Evolutionary conservation across 2,113 vertebrate species (phyloP).

Genomic region (Thunnus maccoyii): DNA sequence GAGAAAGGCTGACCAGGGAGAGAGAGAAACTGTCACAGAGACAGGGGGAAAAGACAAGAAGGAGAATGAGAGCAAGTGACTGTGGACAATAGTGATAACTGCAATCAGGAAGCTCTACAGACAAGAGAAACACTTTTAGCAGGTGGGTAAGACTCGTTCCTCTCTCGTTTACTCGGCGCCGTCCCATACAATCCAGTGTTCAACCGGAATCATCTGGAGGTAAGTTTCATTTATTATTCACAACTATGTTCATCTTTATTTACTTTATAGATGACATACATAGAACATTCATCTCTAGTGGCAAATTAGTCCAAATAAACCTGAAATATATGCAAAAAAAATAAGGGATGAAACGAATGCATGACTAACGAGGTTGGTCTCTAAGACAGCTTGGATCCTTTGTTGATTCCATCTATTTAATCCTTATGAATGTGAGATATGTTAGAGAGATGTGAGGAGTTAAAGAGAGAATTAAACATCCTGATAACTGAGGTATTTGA

Average conservation of each 20-base stretch:
- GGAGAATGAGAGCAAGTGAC: constrained; percentile 2
- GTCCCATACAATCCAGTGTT: constrained; percentile 13
- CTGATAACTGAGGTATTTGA: background rate
- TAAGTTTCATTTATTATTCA: constrained; percentile 55
- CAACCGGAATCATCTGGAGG: constrained; percentile 21
- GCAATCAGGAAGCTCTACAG: background rate
- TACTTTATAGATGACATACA: background rate
- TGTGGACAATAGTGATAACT: constrained; percentile 7
- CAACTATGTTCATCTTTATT: constrained; percentile 1
- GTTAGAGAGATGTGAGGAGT: background rate
- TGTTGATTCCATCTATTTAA: constrained; percentile 3
- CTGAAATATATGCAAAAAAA: background rate
- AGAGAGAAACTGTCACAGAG: constrained; percentile 30
- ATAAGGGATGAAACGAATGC: background rate
- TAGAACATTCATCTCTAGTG: constrained; percentile 4
- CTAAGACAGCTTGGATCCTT: background rate
- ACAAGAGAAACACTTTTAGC: background rate
- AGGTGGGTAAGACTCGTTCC: background rate
- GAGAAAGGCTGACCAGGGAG: constrained; percentile 24
- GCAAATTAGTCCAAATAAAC: constrained; percentile 7
- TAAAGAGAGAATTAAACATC: background rate
- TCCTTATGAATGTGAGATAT: background rate
- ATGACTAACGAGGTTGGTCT: background rate
- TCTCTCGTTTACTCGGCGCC: constrained; percentile 1
- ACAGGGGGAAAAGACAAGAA: constrained; percentile 18